A percentile compares a stretch with the other conserved stretches of the same genome.
Conservation (phyloP, 2,113 vertebrate genomes). For the Tympanuchus pallidicinctus region DNA sequence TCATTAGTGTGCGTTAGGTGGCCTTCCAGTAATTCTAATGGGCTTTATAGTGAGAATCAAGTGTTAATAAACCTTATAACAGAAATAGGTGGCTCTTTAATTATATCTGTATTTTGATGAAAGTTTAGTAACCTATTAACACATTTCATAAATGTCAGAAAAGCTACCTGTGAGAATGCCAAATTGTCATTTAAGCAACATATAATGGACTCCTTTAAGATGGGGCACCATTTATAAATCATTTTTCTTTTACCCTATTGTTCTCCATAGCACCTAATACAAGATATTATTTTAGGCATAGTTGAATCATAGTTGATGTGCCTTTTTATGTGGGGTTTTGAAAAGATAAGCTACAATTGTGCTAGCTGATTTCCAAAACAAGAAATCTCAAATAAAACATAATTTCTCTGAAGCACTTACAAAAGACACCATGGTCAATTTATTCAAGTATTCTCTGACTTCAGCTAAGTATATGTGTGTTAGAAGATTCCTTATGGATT, state of each 20-base stretch:
- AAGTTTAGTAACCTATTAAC: neutral
- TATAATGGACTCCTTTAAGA: neutral
- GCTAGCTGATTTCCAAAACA: conserved; percentile 24
- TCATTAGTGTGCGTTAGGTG: neutral
- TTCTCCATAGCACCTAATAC: neutral
- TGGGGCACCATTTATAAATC: neutral
- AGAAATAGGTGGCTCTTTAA: neutral
- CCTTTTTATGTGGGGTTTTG: neutral
- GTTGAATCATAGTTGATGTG: neutral
- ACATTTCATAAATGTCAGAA: neutral
- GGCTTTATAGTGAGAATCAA: neutral
- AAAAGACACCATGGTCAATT: conserved; percentile 29
- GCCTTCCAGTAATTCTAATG: neutral
- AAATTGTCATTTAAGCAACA: neutral
- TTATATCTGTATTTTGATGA: neutral
- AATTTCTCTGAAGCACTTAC: conserved; percentile 43
- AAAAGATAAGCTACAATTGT: neutral
- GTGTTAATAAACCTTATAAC: neutral
- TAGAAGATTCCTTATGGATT: conserved; percentile 15
- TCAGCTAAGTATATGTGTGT: conserved; percentile 29
- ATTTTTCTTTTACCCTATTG: neutral
- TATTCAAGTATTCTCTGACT: conserved; percentile 8
- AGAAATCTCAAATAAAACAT: conserved; percentile 28
- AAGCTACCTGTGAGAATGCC: neutral
- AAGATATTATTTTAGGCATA: conserved; percentile 6